Conservation (phyloP, 2,797 vertebrate species). For the Epinephelus coioides region DNA sequence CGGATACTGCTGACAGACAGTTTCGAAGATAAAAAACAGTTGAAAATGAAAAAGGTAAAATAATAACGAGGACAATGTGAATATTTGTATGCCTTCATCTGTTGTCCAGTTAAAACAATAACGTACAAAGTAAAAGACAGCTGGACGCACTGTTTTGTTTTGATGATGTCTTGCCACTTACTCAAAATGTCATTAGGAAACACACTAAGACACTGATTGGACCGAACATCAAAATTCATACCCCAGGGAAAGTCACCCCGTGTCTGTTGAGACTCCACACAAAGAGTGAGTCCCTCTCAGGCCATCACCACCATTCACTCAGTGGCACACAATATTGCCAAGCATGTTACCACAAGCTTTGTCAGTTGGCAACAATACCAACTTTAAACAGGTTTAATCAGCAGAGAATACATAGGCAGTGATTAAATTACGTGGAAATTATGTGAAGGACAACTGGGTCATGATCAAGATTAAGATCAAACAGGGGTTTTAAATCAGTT, state of each 20-base stretch:
- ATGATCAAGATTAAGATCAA: conserved; percentile 1
- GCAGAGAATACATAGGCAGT: neutral
- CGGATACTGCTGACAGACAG: conserved; percentile 32
- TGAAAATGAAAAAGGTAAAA: neutral
- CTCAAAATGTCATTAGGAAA: neutral
- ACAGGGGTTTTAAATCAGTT: neutral
- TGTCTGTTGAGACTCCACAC: neutral
- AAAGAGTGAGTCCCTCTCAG: conserved; percentile 5
- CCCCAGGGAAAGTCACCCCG: conserved; percentile 30
- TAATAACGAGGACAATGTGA: neutral
- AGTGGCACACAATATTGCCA: neutral
- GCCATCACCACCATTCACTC: neutral
- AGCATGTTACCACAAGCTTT: neutral
- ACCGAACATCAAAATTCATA: conserved; percentile 24
- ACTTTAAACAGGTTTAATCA: neutral
- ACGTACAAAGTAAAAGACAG: neutral
- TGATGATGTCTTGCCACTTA: neutral
- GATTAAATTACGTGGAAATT: conserved; percentile 1
- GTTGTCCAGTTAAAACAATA: neutral
- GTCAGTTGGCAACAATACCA: neutral
- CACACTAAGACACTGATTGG: conserved; percentile 35
- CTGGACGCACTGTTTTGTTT: conserved; percentile 9
- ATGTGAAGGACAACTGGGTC: conserved; percentile 1
- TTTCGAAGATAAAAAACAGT: conserved; percentile 11
- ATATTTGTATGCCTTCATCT: neutral